Evolutionary conservation across 2,888 invertebrate species (phyloP).

Genomic region (Heliothis peltigera): DNA sequence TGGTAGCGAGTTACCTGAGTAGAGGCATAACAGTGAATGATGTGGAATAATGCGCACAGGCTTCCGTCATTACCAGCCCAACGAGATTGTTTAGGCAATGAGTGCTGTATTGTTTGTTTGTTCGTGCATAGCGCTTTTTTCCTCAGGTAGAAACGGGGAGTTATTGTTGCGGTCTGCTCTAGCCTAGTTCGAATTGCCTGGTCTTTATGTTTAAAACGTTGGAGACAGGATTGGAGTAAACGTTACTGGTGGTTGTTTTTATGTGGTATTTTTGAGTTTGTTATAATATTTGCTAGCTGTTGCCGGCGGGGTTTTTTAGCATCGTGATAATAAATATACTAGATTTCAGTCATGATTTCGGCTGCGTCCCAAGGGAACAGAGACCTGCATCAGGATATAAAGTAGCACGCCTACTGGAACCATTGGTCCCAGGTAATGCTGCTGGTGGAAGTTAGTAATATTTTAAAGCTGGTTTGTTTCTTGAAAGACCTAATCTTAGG

Average conservation of each 20-base stretch:
- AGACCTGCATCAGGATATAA: too few relatives aligned
- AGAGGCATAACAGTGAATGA: conserved; percentile 61
- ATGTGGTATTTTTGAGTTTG: background rate
- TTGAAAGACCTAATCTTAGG: too few relatives aligned
- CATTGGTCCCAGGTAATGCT: too few relatives aligned
- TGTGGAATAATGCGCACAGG: conserved; percentile 70
- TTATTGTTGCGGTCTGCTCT: conserved; percentile 22
- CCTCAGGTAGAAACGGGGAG: conserved; percentile 40
- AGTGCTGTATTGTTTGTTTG: conserved; percentile 65
- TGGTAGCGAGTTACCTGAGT: conserved; percentile 51
- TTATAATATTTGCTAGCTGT: too few relatives aligned
- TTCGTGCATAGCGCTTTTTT: conserved; percentile 43
- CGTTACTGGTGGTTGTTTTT: background rate
- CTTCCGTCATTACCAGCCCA: conserved; percentile 71
- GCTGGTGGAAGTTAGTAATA: too few relatives aligned
- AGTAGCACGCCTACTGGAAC: too few relatives aligned
- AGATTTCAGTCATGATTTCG: too few relatives aligned
- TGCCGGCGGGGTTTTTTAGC: too few relatives aligned
- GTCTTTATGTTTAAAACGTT: conserved; percentile 2
- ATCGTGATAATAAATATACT: too few relatives aligned
- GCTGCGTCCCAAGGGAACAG: too few relatives aligned
- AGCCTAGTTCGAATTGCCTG: conserved; percentile 27
- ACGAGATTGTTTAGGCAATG: conserved; percentile 76
- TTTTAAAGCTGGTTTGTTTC: too few relatives aligned
- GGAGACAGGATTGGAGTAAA: background rate